Base-by-base conservation (phyloP, 2,888 invertebrate genomes). In the Actias luna region DNA sequence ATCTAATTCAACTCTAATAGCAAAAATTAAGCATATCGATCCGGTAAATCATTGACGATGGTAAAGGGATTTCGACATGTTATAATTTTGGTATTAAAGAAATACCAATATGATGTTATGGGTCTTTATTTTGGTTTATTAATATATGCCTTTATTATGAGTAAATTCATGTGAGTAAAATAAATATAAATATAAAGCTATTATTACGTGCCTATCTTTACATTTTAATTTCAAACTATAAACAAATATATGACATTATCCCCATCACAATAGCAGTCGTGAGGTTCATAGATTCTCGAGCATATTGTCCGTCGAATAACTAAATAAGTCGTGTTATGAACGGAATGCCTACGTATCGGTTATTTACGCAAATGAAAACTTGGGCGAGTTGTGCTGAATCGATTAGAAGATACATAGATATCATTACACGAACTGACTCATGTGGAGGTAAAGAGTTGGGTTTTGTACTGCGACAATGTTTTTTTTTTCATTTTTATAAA, bases 311-410 rank as follows among this genome's bases (percentile, higher is more conserved):
- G 63, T 61, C 58, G 64, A 64, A 64, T 64, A 61, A 50, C 67
- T 79, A 76, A 77, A 78, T 79, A 73, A 79, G 69, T 70, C 72
- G 69, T 76, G 74, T 77, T 78, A 77, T 78, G 79, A 77, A 78
- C 77, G 75, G 78, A 78, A 79, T 79, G 78, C 73, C 68, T 81
- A 79, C 72, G 73, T 78, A 78, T 80, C 71, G 80, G 68, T 75
- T 82, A 76, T 82, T 83, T 81, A 82, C 74, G 80, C 77, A 82
- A 84, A 83, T 79, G 72, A 65, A n/a, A 73, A 73, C 72, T 75
- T 68, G 72, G 72, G 72, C 74, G 59, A 71, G 72, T 69, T 67
- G 69, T 71, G 72, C 71, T 67, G 75, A 80, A 77, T 80, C 76
- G 73, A 80, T 79, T 78, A 78, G 70, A 62, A 65, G 65, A 72